Percentiles rank a stretch among this genome's conserved stretches.
Evolutionary conservation across 2,888 invertebrate genomes (phyloP).

Genomic region (Dryobotodes eremita): DNA sequence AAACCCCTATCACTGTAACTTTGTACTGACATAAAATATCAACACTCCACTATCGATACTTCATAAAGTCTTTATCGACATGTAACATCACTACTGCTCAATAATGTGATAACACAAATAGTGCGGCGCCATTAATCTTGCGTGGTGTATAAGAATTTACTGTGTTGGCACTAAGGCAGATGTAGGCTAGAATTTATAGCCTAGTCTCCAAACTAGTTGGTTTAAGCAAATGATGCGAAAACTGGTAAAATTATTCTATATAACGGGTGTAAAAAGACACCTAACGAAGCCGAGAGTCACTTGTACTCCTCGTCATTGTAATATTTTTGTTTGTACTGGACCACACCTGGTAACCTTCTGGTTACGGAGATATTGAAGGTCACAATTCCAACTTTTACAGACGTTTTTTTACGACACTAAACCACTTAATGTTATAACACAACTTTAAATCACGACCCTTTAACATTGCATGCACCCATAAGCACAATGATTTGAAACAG

Average conservation of each 20-base stretch:
- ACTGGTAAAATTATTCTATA: constrained; percentile 12
- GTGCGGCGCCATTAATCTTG: constrained; percentile 78
- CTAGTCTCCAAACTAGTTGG: constrained; percentile 33
- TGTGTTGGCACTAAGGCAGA: constrained; percentile 59
- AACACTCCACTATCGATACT: neutral
- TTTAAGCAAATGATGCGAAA: constrained; percentile 30
- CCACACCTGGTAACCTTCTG: too few species aligned
- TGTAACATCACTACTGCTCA: constrained; percentile 68
- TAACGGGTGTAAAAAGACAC: too few species aligned
- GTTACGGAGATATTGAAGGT: too few species aligned
- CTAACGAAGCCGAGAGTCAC: too few species aligned
- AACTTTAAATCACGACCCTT: too few species aligned
- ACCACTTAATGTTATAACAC: too few species aligned
- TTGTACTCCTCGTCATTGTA: too few species aligned
- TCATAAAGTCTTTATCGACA: constrained; percentile 25
- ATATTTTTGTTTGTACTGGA: too few species aligned
- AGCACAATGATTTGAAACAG: too few species aligned
- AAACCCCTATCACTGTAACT: neutral
- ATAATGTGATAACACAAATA: constrained; percentile 81
- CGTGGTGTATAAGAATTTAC: constrained; percentile 78
- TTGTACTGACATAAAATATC: neutral
- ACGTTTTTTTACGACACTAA: too few species aligned
- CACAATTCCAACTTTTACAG: too few species aligned
- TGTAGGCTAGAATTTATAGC: constrained; percentile 64
- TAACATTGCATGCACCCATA: too few species aligned